phyloP scores from a whole-genome alignment of 2,888 invertebrate species.

The Pollenia angustigena region DNA sequence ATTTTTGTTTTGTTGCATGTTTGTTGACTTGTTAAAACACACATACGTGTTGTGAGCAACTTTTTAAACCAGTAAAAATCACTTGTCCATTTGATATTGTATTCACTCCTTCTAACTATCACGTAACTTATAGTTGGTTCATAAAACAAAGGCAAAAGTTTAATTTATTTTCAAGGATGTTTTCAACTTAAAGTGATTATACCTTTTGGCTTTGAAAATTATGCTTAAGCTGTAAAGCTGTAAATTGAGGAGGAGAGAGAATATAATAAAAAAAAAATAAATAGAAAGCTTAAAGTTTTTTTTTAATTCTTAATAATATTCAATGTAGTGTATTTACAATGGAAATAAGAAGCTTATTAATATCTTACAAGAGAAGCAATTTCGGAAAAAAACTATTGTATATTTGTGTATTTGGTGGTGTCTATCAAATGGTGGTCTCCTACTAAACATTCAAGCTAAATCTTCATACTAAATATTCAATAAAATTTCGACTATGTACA shows the following conservation, averaged over 20 bases:
- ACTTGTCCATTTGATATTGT: constrained; percentile 61
- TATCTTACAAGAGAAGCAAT: too few species aligned
- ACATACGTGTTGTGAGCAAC: background rate
- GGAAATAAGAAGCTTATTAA: too few species aligned
- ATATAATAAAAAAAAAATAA: background rate
- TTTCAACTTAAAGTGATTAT: background rate
- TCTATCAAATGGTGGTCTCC: too few species aligned
- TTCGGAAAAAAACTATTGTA: too few species aligned
- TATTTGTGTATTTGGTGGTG: too few species aligned
- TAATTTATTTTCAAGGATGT: constrained; percentile 46
- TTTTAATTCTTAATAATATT: too few species aligned
- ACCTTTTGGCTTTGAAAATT: background rate
- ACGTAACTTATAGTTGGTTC: constrained; percentile 14
- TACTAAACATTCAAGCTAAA: too few species aligned
- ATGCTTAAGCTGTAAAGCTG: background rate
- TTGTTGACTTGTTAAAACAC: constrained; percentile 5
- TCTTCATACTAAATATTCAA: too few species aligned
- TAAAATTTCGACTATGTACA: too few species aligned
- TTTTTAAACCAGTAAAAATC: constrained; percentile 50
- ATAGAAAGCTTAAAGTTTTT: background rate
- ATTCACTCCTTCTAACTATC: constrained; percentile 10
- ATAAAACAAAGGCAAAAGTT: constrained; percentile 39
- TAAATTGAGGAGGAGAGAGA: background rate
- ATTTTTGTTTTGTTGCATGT: background rate
- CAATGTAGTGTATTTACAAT: too few species aligned